Base-by-base conservation (phyloP, 2,797 vertebrate genomes). In the Cygnus olor region DNA sequence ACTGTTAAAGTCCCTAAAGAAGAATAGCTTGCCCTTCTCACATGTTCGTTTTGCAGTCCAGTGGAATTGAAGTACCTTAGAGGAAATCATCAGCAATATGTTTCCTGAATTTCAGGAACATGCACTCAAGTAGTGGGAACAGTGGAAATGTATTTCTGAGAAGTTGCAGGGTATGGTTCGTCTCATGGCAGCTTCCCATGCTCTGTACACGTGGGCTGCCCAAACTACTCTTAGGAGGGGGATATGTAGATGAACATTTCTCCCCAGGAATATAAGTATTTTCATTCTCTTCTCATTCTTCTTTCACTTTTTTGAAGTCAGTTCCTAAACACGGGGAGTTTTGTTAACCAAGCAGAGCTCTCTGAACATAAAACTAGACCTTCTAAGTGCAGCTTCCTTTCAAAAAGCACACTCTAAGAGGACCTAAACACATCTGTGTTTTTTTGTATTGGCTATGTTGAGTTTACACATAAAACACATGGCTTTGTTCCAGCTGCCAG, bases 71-170 rank as follows among this genome's bases (percentile, higher is more conserved):
- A 74, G 49, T 64, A 77, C 47, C 56, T 88, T 68, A 61, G 49
- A 91, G 94, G 91, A 94, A 96, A 78, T 93, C 28, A 63, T 87
- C 71, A 93, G 61, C 88, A 78, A 68, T 57, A 53, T 74, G 74
- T 80, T 96, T 95, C 93, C 95, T 93, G 83, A 91, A 68, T 95
- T 83, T 94, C 0, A 1, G 86, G 47, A 87, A 76, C 13, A 36
- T 27, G 34, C 72, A 25, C 36, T 54, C 0, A 0, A 79, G 53
- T 38, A 64, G 40, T 30, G 84, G 83, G 47, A 94, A 65, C 0
- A 1, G 38, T 61, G 36, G 56, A 76, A 81, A 81, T 70, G 72
- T 72, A 54, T 94, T 97, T 94, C 83, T 93, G 74, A 87, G 93
- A 95, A 95, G 51, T 36, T 74, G 45, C 70, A 58, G 65, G 21